Conservation (phyloP, 2,113 vertebrate genomes). For the Synodontis membranacea region DNA sequence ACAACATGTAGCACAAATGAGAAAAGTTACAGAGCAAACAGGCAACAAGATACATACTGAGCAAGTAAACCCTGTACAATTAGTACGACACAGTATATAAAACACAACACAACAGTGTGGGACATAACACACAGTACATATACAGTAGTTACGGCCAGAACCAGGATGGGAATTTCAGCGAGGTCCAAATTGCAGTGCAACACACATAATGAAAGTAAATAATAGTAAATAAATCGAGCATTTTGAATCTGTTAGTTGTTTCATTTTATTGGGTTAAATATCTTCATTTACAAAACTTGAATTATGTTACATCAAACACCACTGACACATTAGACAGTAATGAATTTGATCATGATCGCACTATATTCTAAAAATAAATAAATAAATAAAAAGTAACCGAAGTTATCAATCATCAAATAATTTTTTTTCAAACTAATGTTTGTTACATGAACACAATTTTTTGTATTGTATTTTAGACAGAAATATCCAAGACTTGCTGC, state of each 20-base stretch:
- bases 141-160: neutral
- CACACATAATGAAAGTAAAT: neutral
- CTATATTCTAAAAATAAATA: no score
- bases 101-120: neutral
- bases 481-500: neutral
- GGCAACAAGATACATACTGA: neutral
- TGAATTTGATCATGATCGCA: no score
- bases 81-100: neutral
- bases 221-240: neutral
- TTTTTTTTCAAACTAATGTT: no score
- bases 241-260: neutral
- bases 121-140: neutral
- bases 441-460: no score
- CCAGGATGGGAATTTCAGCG: neutral
- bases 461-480: neutral
- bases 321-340: no score
- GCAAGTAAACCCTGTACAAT: neutral
- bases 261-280: neutral
- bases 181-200: neutral
- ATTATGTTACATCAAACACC: no score
- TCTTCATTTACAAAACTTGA: neutral
- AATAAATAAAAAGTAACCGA: no score
- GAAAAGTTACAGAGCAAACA: neutral
- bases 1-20: conserved; percentile 2
- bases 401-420: no score